These are phyloP conservation scores for Coturnix japonica DNA, from an alignment of 2,113 vertebrate genomes.

Conservation along the genomic window DNA sequence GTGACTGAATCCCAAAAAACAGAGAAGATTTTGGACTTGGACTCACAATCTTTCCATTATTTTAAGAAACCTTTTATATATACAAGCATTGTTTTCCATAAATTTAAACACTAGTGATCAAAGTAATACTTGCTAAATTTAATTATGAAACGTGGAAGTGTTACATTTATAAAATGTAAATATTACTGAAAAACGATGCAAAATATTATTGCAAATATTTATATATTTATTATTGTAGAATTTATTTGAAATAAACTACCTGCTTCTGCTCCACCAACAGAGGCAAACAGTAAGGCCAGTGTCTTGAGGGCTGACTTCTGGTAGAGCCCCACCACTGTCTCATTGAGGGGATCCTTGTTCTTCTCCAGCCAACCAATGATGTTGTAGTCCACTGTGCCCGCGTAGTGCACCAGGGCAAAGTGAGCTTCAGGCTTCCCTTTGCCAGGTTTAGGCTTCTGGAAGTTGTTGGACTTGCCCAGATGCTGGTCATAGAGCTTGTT, in stretches of 20 bases:
- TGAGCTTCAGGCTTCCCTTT: constrained; percentile 81
- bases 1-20: background rate
- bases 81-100: background rate
- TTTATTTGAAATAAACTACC: background rate
- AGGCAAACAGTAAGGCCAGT: constrained; percentile 13
- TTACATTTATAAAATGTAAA: background rate
- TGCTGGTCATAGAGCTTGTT: constrained; percentile 88
- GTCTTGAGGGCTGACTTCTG: constrained; percentile 78
- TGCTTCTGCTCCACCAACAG: background rate
- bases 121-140: background rate
- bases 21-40: background rate
- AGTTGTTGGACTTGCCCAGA: constrained; percentile 82
- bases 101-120: background rate
- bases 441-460: constrained; percentile 72
- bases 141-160: background rate
- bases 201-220: background rate
- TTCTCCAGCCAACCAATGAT: constrained; percentile 86
- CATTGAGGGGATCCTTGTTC: constrained; percentile 90
- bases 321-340: constrained; percentile 84
- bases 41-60: background rate
- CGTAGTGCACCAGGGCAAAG: constrained; percentile 79
- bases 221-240: background rate
- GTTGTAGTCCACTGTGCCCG: constrained; percentile 83
- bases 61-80: background rate
- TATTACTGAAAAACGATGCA: background rate